These are phyloP conservation scores for Cancer borealis DNA, from an alignment of 2,888 invertebrate genomes.

Conservation along the genomic window DNA sequence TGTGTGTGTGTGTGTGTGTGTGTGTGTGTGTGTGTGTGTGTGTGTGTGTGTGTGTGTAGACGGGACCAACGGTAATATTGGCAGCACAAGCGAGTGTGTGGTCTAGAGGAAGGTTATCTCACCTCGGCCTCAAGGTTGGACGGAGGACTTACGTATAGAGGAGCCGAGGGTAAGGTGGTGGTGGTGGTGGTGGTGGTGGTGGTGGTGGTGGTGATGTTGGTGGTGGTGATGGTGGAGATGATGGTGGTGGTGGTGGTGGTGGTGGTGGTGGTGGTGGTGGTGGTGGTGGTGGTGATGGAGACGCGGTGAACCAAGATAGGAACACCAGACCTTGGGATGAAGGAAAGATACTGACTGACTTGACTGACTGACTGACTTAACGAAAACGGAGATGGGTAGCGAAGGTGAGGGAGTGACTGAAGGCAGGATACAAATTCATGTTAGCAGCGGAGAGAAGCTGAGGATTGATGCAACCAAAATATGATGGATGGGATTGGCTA, in stretches of 20 bases:
- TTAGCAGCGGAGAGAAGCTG: neutral
- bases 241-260: too few relatives aligned
- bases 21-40: too few relatives aligned
- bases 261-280: too few relatives aligned
- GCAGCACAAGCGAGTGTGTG: too few relatives aligned
- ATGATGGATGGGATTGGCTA: neutral
- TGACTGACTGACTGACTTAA: neutral
- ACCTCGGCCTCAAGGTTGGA: too few relatives aligned
- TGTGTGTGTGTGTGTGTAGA: too few relatives aligned
- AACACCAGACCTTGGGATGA: neutral
- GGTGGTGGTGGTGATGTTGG: too few relatives aligned
- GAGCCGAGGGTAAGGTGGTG: neutral
- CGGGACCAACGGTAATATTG: too few relatives aligned
- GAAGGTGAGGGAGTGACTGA: conserved; percentile 4
- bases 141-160: too few relatives aligned
- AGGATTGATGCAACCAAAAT: neutral
- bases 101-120: too few relatives aligned
- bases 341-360: neutral
- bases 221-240: too few relatives aligned
- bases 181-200: neutral
- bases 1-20: too few relatives aligned
- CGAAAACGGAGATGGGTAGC: neutral
- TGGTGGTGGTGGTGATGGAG: neutral
- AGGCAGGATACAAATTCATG: neutral
- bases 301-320: neutral